Conservation (phyloP, 2,113 vertebrate species). For the Aegypius monachus region DNA sequence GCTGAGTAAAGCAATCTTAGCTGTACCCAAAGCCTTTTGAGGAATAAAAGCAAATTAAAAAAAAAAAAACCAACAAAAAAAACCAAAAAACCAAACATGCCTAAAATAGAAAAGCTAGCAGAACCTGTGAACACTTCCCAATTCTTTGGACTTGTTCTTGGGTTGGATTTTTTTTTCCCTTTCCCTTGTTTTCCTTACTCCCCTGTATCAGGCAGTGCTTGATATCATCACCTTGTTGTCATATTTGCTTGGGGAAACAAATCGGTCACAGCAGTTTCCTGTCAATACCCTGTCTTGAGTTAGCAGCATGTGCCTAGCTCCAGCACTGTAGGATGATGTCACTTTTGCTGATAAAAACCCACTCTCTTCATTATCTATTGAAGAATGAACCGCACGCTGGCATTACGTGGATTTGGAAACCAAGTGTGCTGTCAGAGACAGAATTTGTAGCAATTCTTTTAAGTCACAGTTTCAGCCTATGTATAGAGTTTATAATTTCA, state of each 20-base stretch:
- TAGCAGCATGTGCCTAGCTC: conserved; percentile 20
- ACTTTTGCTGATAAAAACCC: conserved; percentile 21
- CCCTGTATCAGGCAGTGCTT: conserved; percentile 19
- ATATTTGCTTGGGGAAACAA: conserved; percentile 53
- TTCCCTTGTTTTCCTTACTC: conserved; percentile 2
- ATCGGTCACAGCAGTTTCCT: conserved; percentile 22
- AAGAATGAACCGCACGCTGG: not conserved
- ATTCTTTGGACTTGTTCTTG: not conserved
- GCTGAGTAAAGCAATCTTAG: not conserved
- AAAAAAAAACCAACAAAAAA: not conserved
- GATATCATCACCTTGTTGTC: conserved; percentile 59
- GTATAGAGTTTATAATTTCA: not conserved
- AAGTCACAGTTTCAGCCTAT: conserved; percentile 7
- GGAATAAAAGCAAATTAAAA: not conserved
- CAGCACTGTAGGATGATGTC: not conserved
- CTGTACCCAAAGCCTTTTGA: not conserved
- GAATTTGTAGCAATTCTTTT: conserved; percentile 2
- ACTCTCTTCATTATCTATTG: conserved; percentile 4
- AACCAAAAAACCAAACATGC: not conserved
- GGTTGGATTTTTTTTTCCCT: not conserved
- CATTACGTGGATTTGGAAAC: conserved; percentile 24
- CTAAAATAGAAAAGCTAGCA: not conserved
- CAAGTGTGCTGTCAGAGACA: not conserved
- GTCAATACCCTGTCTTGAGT: conserved; percentile 13
- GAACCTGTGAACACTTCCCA: not conserved